Base-by-base conservation (phyloP, 2,888 invertebrate genomes). In the Ectemnius continuus region DNA sequence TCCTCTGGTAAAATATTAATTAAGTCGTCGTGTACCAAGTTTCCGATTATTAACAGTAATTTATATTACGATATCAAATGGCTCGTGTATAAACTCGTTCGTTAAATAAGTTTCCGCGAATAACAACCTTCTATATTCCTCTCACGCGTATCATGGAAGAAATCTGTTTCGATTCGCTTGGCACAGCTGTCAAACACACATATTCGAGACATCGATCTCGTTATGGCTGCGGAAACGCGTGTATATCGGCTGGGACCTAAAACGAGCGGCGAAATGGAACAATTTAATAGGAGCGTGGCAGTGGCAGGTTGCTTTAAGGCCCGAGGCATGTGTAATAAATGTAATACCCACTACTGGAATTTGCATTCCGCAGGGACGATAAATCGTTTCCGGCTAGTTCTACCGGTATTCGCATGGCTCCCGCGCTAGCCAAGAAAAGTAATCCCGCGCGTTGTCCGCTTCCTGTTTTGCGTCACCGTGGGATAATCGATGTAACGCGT, bases 1-100 rank as follows among this genome's bases (percentile, higher is more conserved):
- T 69, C 74, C 61, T 47, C 14, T 47, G 48, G 14, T 64, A 59
- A 68, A 65, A 68, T 65, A 63, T 11, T 6, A 36, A 36, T 6
- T 8, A 36, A 4, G 8, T 36, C 36, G 1, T 36, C 36, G 1
- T 36, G 6, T 36, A 36, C 11, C 1, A 36, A 36, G 0, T 36
- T 6, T 36, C 11, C 8, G 8, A 36, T 36, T 36, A 0, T 36
- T 11, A 36, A 36, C 36, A 11, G 11, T 36, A 36, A 36, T 36
- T 36, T 36, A 36, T 36, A 11, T 36, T 36, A 36, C 36, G 0
- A 36, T 8, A 36, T 36, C 36, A 11, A 8, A 36, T 8, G 36
- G 36, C 6, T 36, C 11, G 1, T 11, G 8, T 36, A 36, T 36
- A 36, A 36, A 36, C 36, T 36, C 36, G 36, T 11, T 2, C 36